Evolutionary conservation across 1,140 invertebrate genomes (phyloP), one percentile per base, ranked within the genome.

Genomic region (Formica exsecta): DNA sequence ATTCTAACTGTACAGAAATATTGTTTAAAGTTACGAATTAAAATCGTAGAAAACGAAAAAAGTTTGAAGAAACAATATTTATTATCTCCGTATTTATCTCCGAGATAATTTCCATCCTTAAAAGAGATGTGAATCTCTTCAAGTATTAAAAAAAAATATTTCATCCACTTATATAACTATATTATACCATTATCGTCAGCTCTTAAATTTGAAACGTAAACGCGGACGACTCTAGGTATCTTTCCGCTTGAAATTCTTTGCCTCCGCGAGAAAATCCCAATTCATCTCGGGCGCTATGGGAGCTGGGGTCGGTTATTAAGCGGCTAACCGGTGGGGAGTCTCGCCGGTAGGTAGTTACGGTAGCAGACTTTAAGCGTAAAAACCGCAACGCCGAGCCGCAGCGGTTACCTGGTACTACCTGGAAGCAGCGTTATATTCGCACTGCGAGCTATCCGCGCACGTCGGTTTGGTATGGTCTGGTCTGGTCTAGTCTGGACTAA

Each of bases 381-480:
- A 86, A 73, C 90, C 87, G 77, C 87, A 61, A 74, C 54, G 83
- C 86, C 74, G 87, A 89, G 88, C 88, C 85, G 22, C 85, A 77
- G 32, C 62, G 57, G 41, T 77, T 81, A 73, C 66, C 38, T 73
- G 41, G 1, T 61, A 81, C 77, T 61, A 81, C 77, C 65, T 80
- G 54, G 8, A 61, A 32, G 38, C 79, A 22, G 19, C 71, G 81
- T 76, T 85, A 83, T 51, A 51, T 83, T 57, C 79, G 25, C 79
- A 25, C 54, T 57, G 48, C 44, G 51, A 51, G 32, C 32, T 68
- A 54, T 48, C 32, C 76, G 32, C 36, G 25, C 32, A 16, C 32
- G 29, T 79, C 59, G 51, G 36, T 44, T 36, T 11, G 36, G 48
- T 16, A 65, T 36, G 16, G 62, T n/a, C 16, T 13, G 13, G 13